Conservation (phyloP, 2,888 invertebrate genomes). For the Pristionchus maxplancki region DNA sequence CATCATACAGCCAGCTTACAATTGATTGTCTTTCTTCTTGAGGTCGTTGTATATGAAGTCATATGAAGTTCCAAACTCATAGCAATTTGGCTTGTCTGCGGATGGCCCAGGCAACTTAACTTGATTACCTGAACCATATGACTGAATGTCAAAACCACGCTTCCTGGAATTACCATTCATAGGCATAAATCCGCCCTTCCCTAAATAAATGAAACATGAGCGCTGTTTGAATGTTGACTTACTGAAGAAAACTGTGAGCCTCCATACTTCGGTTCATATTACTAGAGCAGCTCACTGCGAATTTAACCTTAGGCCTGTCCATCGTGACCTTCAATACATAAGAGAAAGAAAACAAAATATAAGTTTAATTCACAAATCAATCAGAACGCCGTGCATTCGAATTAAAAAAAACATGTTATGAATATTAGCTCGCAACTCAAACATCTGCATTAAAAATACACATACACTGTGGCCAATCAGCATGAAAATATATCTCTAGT, state of each 20-base stretch:
- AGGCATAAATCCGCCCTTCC: no score
- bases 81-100: constrained; percentile 79
- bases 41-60: constrained; percentile 70
- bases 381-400: no score
- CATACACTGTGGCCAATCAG: no score
- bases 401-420: neutral
- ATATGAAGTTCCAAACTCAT: constrained; percentile 70
- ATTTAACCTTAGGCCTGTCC: constrained; percentile 55
- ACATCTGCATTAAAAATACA: no score
- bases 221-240: constrained; percentile 69
- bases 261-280: constrained; percentile 99
- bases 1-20: constrained; percentile 61
- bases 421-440: no score
- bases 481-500: no score
- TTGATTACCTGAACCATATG: constrained; percentile 80
- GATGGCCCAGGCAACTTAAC: constrained; percentile 97
- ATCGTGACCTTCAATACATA: neutral
- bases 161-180: constrained; percentile 84
- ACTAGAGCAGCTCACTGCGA: constrained; percentile 98
- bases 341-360: neutral
- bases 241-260: constrained; percentile 94
- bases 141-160: constrained; percentile 91
- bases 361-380: neutral
- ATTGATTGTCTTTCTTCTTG: constrained; percentile 61
- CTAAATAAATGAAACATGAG: no score